These are phyloP conservation scores for Matsumyia berberina DNA, from an alignment of 2,888 invertebrate species.

Conservation along the genomic window DNA sequence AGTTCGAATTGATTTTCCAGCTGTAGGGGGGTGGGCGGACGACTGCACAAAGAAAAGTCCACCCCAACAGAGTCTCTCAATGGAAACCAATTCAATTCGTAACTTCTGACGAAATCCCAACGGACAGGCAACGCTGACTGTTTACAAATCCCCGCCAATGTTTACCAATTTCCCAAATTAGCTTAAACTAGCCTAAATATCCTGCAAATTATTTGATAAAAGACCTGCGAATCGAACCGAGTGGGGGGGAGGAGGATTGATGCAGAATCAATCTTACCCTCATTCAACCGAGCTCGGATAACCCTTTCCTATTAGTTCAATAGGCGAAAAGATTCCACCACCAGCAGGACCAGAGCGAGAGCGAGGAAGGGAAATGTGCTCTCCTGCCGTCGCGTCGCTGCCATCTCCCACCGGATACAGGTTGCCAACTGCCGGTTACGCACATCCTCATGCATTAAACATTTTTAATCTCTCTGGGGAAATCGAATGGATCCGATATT, in stretches of 20 bases:
- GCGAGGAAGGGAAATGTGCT: background rate
- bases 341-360: slow-evolving; percentile 8
- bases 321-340: slow-evolving; percentile 42
- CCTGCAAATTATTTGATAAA: slow-evolving; percentile 76
- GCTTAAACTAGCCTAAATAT: slow-evolving; percentile 75
- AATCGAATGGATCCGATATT: slow-evolving; percentile 75
- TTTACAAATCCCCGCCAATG: slow-evolving; percentile 72
- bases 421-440: slow-evolving; percentile 74
- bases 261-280: slow-evolving; percentile 68
- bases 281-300: slow-evolving; percentile 48
- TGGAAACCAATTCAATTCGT: slow-evolving; percentile 52
- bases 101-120: slow-evolving; percentile 52
- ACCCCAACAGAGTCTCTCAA: slow-evolving; percentile 31
- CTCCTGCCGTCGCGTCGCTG: background rate
- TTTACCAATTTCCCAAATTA: slow-evolving; percentile 75
- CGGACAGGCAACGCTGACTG: slow-evolving; percentile 52
- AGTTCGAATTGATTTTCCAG: slow-evolving; percentile 50
- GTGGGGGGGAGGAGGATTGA: background rate
- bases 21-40: background rate
- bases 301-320: slow-evolving; percentile 54
- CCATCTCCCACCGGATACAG: slow-evolving; percentile 57
- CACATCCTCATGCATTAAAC: slow-evolving; percentile 76
- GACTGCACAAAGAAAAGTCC: slow-evolving; percentile 33
- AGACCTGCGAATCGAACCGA: slow-evolving; percentile 42
- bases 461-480: slow-evolving; percentile 76